Percentiles rank a stretch among this genome's conserved stretches.
Conservation (phyloP, 2,113 vertebrate genomes). For the Neodontobutis hainanensis region DNA sequence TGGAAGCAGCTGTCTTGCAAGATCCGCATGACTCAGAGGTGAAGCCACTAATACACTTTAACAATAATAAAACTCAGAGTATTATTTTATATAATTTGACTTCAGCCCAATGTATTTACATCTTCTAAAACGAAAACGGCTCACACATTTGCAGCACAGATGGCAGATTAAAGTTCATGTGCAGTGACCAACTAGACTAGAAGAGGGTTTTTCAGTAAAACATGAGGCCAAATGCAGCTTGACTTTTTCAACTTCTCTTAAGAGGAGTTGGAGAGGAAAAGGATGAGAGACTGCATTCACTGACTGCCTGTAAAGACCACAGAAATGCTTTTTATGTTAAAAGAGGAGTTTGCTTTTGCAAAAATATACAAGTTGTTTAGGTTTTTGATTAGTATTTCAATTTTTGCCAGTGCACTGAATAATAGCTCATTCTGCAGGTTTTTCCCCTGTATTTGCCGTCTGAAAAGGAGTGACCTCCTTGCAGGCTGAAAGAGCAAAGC, state of each 20-base stretch:
- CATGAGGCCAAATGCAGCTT: neutral
- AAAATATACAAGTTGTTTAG: conserved; percentile 40
- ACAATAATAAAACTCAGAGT: neutral
- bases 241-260: conserved; percentile 15
- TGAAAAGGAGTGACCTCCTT: conserved; percentile 66
- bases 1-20: conserved; percentile 94
- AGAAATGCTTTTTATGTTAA: conserved; percentile 15
- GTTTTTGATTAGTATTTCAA: conserved; percentile 47
- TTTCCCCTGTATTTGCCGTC: conserved; percentile 22
- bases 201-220: conserved; percentile 8
- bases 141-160: too few relatives aligned
- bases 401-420: conserved; percentile 56
- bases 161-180: neutral
- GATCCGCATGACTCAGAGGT: conserved; percentile 97
- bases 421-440: conserved; percentile 42
- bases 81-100: neutral
- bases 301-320: conserved; percentile 39
- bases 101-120: neutral
- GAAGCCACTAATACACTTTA: conserved; percentile 30
- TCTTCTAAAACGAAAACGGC: neutral
- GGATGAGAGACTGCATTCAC: conserved; percentile 36
- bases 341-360: conserved; percentile 52
- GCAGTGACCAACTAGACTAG: neutral
- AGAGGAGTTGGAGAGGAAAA: conserved; percentile 26
- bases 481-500: conserved; percentile 64